phyloP scores from a whole-genome alignment of 2,797 vertebrate genomes.

The Oreonectes daqikongensis region DNA sequence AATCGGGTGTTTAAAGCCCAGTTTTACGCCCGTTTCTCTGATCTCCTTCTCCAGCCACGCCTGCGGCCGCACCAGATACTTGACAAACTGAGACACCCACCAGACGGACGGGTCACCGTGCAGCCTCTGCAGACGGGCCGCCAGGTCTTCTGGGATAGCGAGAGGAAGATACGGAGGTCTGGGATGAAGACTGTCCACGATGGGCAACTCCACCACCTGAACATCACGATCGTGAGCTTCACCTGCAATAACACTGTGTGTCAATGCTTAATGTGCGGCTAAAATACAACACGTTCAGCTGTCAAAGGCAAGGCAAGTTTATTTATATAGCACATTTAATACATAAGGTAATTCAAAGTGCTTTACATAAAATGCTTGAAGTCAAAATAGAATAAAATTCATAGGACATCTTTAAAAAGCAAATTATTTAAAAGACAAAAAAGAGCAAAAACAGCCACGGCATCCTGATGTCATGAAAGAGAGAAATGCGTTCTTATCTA shows the following conservation, averaged over 20 bases:
- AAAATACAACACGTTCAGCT: no score
- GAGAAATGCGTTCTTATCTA: not conserved
- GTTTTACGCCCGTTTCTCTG: slow-evolving; percentile 88
- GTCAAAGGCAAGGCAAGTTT: no score
- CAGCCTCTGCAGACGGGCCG: slow-evolving; percentile 87
- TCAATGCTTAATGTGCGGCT: no score
- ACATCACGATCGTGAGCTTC: slow-evolving; percentile 94
- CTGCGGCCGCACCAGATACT: slow-evolving; percentile 96
- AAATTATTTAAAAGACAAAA: no score
- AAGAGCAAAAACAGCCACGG: no score
- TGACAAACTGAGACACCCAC: slow-evolving; percentile 99
- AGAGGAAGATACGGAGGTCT: slow-evolving; percentile 94
- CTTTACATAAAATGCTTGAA: no score
- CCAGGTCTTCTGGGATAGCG: slow-evolving; percentile 93
- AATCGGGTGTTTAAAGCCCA: slow-evolving; percentile 97
- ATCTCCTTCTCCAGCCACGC: slow-evolving; percentile 97
- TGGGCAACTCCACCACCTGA: slow-evolving; percentile 96
- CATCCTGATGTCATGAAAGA: not conserved
- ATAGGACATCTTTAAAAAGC: no score
- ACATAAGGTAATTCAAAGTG: no score
- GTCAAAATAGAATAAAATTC: no score
- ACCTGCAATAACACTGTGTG: slow-evolving; percentile 71
- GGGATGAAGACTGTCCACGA: slow-evolving; percentile 97
- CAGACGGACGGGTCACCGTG: slow-evolving; percentile 97
- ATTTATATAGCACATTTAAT: no score